Evolutionary conservation across 2,888 invertebrate species (phyloP).

Genomic region (Anodontia alba): DNA sequence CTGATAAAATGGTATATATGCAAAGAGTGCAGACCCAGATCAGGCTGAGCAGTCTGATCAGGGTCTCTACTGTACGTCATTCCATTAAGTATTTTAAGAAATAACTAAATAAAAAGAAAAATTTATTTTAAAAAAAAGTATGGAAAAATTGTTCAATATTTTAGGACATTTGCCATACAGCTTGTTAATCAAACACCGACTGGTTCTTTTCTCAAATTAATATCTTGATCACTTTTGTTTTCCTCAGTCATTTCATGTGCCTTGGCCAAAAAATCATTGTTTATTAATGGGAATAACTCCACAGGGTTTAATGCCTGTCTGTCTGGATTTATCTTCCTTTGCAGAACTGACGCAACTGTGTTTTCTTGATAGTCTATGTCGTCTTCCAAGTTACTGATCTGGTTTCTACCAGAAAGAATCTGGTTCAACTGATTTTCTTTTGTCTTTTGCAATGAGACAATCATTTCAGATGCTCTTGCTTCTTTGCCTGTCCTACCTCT

Average conservation of each 20-base stretch:
- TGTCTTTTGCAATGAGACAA: slow-evolving; percentile 37
- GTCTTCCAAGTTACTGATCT: slow-evolving; percentile 14
- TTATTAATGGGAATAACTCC: slow-evolving; percentile 47
- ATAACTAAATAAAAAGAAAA: too few species aligned
- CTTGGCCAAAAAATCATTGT: slow-evolving; percentile 54
- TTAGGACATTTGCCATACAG: too few species aligned
- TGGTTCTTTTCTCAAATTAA: too few species aligned
- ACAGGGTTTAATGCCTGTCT: slow-evolving; percentile 52
- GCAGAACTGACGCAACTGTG: slow-evolving; percentile 38
- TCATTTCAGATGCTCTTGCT: slow-evolving; percentile 49
- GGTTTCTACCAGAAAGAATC: slow-evolving; percentile 11
- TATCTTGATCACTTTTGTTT: background rate
- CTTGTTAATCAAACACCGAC: too few species aligned
- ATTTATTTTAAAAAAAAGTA: too few species aligned
- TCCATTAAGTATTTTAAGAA: too few species aligned
- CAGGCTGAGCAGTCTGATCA: too few species aligned
- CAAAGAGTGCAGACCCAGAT: too few species aligned
- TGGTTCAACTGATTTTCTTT: slow-evolving; percentile 40
- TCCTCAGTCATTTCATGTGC: slow-evolving; percentile 16
- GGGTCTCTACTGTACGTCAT: too few species aligned
- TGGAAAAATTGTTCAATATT: too few species aligned
- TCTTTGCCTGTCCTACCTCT: slow-evolving; percentile 33
- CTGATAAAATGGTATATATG: too few species aligned
- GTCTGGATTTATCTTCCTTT: slow-evolving; percentile 55
- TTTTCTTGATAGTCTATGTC: slow-evolving; percentile 20